phyloP scores from a whole-genome alignment of 2,113 vertebrate genomes.

The Peromyscus leucopus region DNA sequence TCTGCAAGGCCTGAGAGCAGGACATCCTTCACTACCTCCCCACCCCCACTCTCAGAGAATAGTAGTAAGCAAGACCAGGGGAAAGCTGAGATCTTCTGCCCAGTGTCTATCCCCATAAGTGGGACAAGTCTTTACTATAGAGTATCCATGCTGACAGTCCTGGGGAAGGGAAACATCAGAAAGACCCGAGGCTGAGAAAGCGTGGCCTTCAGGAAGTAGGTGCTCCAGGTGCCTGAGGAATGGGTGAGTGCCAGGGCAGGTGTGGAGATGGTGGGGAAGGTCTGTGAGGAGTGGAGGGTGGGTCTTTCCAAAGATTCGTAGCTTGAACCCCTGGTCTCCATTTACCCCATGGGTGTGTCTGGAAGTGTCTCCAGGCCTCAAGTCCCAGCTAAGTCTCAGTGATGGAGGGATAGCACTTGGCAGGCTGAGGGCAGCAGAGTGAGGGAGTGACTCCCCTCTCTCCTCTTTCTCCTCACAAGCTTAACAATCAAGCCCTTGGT shows the following conservation, averaged over 20 bases:
- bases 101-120: rapidly evolving
- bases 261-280: rapidly evolving
- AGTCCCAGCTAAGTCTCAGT: not conserved
- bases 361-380: not conserved
- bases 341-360: too few relatives aligned
- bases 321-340: not conserved
- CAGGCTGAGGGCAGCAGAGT: rapidly evolving
- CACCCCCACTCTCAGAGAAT: not conserved
- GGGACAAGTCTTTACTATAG: not conserved
- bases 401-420: not conserved
- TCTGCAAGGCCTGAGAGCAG: not conserved
- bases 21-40: not conserved
- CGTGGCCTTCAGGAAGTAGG: not conserved
- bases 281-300: rapidly evolving
- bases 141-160: not conserved
- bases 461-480: not conserved
- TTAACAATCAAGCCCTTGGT: not conserved
- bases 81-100: too few relatives aligned
- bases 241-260: not conserved
- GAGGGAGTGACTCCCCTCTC: rapidly evolving
- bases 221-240: not conserved
- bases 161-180: too few relatives aligned
- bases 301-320: too few relatives aligned
- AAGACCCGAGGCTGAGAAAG: not conserved
- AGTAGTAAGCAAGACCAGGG: not conserved